Evolutionary conservation across 2,113 vertebrate species (phyloP).

Genomic region (Eurystomus gularis): DNA sequence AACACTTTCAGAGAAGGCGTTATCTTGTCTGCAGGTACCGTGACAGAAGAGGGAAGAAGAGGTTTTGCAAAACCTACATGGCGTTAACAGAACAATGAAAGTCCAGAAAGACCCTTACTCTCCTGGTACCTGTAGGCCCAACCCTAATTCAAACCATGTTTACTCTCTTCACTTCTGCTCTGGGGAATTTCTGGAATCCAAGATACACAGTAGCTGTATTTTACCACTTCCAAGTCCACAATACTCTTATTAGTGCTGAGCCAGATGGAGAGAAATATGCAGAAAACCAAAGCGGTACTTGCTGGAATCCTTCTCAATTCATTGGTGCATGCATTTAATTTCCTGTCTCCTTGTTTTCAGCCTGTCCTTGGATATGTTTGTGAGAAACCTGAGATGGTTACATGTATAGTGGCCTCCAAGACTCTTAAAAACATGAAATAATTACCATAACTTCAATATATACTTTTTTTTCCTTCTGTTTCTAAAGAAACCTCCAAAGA

Average conservation of each 20-base stretch:
- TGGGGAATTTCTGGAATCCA: conserved; percentile 33
- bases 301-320: conserved; percentile 43
- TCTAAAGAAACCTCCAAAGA: conserved; percentile 26
- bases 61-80: not conserved
- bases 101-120: not conserved
- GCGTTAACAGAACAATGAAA: not conserved
- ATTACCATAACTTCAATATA: not conserved
- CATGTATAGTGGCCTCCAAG: conserved; percentile 45
- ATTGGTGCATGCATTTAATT: conserved; percentile 43
- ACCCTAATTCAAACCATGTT: not conserved
- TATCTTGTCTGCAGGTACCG: not conserved
- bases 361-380: conserved; percentile 47
- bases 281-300: not conserved
- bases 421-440: conserved; percentile 43
- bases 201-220: conserved; percentile 16
- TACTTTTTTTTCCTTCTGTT: not conserved
- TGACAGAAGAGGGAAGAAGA: not conserved
- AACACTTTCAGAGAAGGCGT: not conserved
- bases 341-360: conserved; percentile 67
- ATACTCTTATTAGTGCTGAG: not conserved
- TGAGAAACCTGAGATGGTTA: conserved; percentile 59
- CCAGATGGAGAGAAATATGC: conserved; percentile 25
- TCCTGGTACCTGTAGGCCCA: not conserved
- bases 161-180: not conserved
- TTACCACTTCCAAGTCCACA: conserved; percentile 7